A percentile compares a stretch with the other conserved stretches of the same genome.
Evolutionary conservation across 2,113 vertebrate genomes (phyloP).

Genomic region (Chaenogobius annularis): DNA sequence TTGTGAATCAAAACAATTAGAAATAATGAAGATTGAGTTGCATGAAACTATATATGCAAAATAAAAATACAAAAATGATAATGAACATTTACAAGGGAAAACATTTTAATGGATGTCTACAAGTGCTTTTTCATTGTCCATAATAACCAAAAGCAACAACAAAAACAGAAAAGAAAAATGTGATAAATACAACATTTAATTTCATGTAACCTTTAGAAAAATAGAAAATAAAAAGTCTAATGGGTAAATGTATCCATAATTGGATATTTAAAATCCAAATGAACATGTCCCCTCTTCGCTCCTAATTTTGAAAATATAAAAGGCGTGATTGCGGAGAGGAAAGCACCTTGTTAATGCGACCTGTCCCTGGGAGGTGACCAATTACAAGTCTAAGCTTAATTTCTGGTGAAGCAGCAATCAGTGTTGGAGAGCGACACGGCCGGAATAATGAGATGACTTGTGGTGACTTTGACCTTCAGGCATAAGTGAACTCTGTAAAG

Average conservation of each 20-base stretch:
- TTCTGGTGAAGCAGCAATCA: conserved; percentile 47
- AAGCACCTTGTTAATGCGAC: conserved; percentile 4
- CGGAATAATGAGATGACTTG: conserved; percentile 36
- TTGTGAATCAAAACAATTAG: too few species aligned
- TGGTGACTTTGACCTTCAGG: conserved; percentile 37
- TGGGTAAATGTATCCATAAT: background rate
- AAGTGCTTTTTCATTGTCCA: background rate
- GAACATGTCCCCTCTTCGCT: background rate
- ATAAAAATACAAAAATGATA: too few species aligned
- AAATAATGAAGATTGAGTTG: too few species aligned
- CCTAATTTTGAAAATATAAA: conserved; percentile 27
- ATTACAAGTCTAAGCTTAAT: conserved; percentile 35
- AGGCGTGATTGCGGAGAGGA: conserved; percentile 12
- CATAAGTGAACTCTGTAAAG: conserved; percentile 28
- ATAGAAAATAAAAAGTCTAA: background rate
- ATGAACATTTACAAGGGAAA: too few species aligned
- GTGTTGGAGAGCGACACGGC: conserved; percentile 31
- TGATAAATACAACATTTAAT: background rate
- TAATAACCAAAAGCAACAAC: background rate
- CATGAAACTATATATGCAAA: too few species aligned
- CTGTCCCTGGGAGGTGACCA: conserved; percentile 35
- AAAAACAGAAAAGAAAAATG: background rate
- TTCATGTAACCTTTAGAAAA: background rate
- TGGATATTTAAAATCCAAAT: background rate
- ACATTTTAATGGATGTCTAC: too few species aligned